phyloP scores from a whole-genome alignment of 2,888 invertebrate genomes.

The Cyclophora punctaria region DNA sequence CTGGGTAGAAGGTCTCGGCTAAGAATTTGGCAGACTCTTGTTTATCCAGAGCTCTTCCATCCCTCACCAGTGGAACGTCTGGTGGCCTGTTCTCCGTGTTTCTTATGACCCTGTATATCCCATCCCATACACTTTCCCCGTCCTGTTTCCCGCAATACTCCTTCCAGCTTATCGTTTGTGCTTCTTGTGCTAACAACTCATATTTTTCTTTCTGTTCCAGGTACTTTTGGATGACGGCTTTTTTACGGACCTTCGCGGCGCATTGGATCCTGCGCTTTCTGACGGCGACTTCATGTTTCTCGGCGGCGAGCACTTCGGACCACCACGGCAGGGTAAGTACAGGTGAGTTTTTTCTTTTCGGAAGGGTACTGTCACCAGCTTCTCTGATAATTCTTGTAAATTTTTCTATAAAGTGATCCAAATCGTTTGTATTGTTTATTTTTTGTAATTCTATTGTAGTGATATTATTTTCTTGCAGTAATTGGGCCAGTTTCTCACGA shows the following conservation, averaged over 20 bases:
- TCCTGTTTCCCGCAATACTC: conserved; percentile 10
- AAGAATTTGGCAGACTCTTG: conserved; percentile 2
- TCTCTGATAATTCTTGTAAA: conserved; percentile 1
- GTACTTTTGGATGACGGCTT: conserved; percentile 11
- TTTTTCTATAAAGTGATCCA: neutral
- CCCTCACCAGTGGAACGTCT: neutral
- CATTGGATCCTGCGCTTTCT: conserved; percentile 13
- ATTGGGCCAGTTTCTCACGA: neutral
- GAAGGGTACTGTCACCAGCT: conserved; percentile 1
- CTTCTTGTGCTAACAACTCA: conserved; percentile 4
- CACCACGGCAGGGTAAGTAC: conserved; percentile 15
- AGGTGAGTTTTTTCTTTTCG: neutral
- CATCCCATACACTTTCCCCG: conserved; percentile 5
- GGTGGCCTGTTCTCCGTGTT: conserved; percentile 1
- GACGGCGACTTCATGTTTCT: conserved; percentile 10
- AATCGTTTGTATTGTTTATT: conserved; percentile 2
- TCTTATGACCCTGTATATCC: conserved; percentile 6
- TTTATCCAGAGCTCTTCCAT: neutral
- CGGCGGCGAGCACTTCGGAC: conserved; percentile 9
- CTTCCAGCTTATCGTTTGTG: conserved; percentile 16
- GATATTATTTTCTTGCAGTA: neutral
- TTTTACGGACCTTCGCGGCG: conserved; percentile 11
- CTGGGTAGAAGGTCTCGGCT: conserved; percentile 9
- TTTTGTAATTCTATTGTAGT: conserved; percentile 1
- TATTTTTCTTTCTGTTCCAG: conserved; percentile 12